Conservation (phyloP, 2,797 vertebrate genomes). For the Anguilla pacifica region DNA sequence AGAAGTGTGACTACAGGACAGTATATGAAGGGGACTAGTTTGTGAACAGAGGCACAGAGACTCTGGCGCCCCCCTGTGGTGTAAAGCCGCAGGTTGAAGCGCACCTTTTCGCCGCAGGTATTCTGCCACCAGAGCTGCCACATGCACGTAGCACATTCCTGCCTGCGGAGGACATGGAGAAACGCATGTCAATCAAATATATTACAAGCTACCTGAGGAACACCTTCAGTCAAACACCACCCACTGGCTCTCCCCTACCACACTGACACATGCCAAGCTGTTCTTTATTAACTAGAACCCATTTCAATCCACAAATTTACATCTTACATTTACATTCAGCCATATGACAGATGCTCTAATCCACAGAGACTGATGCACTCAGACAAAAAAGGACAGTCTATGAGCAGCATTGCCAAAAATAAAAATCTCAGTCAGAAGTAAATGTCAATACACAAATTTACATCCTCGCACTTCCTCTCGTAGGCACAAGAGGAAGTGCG, state of each 20-base stretch:
- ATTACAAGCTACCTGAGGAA: background rate
- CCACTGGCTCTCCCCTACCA: background rate
- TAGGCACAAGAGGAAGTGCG: background rate
- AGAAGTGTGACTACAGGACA: background rate
- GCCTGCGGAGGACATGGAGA: constrained; percentile 71
- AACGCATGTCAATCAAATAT: constrained; percentile 20
- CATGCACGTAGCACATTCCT: constrained; percentile 96
- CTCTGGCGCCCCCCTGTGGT: constrained; percentile 9
- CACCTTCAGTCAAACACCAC: background rate
- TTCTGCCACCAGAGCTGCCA: constrained; percentile 93
- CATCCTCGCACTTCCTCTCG: background rate
- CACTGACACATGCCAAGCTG: background rate
- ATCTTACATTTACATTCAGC: background rate
- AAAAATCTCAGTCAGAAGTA: too few relatives aligned
- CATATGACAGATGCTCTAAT: too few relatives aligned
- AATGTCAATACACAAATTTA: too few relatives aligned
- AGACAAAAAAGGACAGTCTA: background rate
- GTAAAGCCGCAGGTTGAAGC: background rate
- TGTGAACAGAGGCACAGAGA: background rate
- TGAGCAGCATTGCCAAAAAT: background rate
- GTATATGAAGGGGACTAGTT: background rate
- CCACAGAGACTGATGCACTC: background rate
- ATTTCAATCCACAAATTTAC: background rate
- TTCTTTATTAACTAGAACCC: background rate
- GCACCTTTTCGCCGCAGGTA: constrained; percentile 94